A percentile compares a stretch with the other conserved stretches of the same genome.
Conservation (phyloP, 35 echinoderm and acorn worm species). For the Apostichopus parvimensis region DNA sequence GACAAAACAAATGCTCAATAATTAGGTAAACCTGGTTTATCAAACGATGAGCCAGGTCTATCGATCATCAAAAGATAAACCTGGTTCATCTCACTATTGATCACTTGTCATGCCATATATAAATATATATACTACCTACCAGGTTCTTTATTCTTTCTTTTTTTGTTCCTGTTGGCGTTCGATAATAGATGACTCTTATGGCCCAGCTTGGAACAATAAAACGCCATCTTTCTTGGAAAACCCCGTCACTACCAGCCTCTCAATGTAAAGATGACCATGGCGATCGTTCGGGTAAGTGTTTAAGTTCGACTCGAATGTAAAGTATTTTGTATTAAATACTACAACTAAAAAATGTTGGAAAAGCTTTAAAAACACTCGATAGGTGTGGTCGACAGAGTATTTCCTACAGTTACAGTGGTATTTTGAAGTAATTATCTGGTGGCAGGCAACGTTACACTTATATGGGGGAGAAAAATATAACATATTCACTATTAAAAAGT, state of each 20-base stretch:
- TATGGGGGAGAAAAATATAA: too few species aligned
- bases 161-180: not conserved
- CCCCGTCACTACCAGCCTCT: not conserved
- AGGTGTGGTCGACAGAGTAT: not conserved
- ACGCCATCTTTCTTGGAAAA: constrained; percentile 30
- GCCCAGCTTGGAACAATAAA: constrained; percentile 17
- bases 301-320: not conserved
- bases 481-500: too few species aligned
- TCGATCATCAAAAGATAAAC: too few species aligned
- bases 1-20: too few species aligned
- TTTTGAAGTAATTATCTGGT: not conserved
- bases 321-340: not conserved
- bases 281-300: not conserved
- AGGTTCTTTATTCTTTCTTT: not conserved
- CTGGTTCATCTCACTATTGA: too few species aligned
- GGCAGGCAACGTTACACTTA: too few species aligned
- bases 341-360: not conserved
- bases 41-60: too few species aligned
- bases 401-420: not conserved
- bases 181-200: not conserved
- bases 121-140: too few species aligned
- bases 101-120: too few species aligned
- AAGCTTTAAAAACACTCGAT: not conserved
- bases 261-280: not conserved
- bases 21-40: too few species aligned